Conservation (phyloP, 2,797 vertebrate genomes). For the Tamandua tetradactyla region DNA sequence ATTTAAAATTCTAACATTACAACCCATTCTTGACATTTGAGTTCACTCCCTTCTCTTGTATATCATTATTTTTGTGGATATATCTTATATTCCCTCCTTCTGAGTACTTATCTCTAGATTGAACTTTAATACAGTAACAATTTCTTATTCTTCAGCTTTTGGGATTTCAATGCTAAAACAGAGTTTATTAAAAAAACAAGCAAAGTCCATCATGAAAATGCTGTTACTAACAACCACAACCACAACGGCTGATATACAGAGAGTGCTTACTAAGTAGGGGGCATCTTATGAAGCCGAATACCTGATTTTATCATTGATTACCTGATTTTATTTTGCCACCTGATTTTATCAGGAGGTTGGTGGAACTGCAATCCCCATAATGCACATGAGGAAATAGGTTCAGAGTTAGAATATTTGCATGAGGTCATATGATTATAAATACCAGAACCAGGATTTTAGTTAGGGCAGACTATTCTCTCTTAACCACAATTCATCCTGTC, state of each 20-base stretch:
- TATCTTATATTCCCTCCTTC: not conserved
- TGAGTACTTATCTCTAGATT: not conserved
- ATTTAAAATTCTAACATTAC: too few species aligned
- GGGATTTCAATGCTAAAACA: not conserved
- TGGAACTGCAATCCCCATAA: not conserved
- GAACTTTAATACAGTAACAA: not conserved
- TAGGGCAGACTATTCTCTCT: not conserved
- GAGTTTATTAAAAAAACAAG: not conserved
- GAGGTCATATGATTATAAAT: not conserved
- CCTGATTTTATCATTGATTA: not conserved
- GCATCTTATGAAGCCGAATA: not conserved
- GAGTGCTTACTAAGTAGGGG: not conserved
- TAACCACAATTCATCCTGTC: not conserved
- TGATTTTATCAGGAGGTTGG: not conserved
- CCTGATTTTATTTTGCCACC: not conserved
- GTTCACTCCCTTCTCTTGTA: not conserved
- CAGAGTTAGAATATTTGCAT: not conserved
- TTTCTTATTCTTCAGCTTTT: not conserved
- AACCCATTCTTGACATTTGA: not conserved
- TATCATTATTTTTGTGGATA: not conserved
- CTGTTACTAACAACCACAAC: too few species aligned
- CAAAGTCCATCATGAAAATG: not conserved
- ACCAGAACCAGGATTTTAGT: not conserved
- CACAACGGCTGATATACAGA: not conserved
- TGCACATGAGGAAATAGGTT: not conserved